phyloP scores from a whole-genome alignment of 2,888 invertebrate species.

The Minunthozetes semirufus region DNA sequence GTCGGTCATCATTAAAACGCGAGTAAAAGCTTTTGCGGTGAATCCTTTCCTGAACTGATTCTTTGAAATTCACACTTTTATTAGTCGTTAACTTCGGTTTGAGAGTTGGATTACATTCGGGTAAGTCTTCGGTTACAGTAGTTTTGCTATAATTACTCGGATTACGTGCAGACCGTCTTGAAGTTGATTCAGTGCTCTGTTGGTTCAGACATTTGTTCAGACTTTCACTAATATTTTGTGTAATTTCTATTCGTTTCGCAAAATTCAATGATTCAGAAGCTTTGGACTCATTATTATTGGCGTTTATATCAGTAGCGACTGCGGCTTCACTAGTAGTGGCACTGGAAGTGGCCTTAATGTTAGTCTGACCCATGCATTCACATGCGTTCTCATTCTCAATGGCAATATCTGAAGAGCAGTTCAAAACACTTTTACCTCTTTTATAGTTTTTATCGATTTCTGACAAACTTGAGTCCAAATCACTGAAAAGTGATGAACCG shows the following conservation, averaged over 20 bases:
- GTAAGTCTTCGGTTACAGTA: conserved; percentile 10
- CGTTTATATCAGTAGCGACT: conserved; percentile 5
- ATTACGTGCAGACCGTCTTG: conserved; percentile 9
- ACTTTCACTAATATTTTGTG: not conserved
- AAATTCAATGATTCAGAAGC: conserved; percentile 14
- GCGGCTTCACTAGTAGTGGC: not conserved
- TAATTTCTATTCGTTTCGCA: not conserved
- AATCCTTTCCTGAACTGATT: conserved; percentile 77
- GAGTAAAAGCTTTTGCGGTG: conserved; percentile 81
- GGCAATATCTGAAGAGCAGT: conserved; percentile 8
- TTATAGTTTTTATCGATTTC: conserved; percentile 18
- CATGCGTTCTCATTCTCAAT: conserved; percentile 11
- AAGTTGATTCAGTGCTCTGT: not conserved
- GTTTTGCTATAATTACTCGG: not conserved
- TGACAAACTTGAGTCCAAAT: conserved; percentile 15
- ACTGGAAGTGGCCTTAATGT: conserved; percentile 18
- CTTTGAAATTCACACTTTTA: conserved; percentile 45
- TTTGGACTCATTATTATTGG: conserved; percentile 23
- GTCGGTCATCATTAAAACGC: conserved; percentile 64
- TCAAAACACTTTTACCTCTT: conserved; percentile 29
- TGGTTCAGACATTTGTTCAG: conserved; percentile 5
- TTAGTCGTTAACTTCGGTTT: conserved; percentile 7
- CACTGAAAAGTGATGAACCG: conserved; percentile 30
- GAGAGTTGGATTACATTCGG: conserved; percentile 11
- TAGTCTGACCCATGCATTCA: conserved; percentile 27